Conservation (phyloP, 2,797 vertebrate genomes). For the Diceros bicornis region DNA sequence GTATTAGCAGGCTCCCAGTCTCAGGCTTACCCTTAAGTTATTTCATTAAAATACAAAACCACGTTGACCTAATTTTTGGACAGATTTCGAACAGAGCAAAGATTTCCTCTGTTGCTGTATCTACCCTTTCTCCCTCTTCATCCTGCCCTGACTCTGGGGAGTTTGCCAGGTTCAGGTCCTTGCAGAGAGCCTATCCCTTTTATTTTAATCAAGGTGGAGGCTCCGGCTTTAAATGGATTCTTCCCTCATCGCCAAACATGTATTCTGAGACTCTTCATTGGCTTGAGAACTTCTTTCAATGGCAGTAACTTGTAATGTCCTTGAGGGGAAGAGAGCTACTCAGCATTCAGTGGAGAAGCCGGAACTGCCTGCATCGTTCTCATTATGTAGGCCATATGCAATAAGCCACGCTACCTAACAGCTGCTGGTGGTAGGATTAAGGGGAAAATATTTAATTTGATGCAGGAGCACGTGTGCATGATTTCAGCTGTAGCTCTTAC, state of each 20-base stretch:
- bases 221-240: constrained; percentile 70
- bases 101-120: constrained; percentile 17
- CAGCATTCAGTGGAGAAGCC: constrained; percentile 88
- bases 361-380: constrained; percentile 87
- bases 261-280: constrained; percentile 83
- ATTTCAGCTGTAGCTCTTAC: constrained; percentile 86
- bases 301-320: constrained; percentile 86
- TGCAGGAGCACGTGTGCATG: constrained; percentile 85
- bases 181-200: constrained; percentile 56
- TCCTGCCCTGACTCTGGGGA: constrained; percentile 69
- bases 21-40: constrained; percentile 81
- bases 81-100: constrained; percentile 73
- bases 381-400: constrained; percentile 89
- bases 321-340: constrained; percentile 88
- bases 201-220: constrained; percentile 83
- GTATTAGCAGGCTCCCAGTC: constrained; percentile 76
- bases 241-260: constrained; percentile 79
- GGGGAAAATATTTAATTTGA: constrained; percentile 91
- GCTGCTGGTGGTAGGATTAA: constrained; percentile 90
- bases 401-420: constrained; percentile 88
- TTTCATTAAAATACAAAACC: constrained; percentile 85
- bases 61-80: constrained; percentile 80
- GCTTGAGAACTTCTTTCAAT: constrained; percentile 86
- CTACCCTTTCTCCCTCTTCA: constrained; percentile 25
- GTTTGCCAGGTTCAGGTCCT: constrained; percentile 73